Percentiles rank a stretch among this genome's conserved stretches.
Evolutionary conservation across 2,797 vertebrate species (phyloP).

Genomic region (Danio tinwini): DNA sequence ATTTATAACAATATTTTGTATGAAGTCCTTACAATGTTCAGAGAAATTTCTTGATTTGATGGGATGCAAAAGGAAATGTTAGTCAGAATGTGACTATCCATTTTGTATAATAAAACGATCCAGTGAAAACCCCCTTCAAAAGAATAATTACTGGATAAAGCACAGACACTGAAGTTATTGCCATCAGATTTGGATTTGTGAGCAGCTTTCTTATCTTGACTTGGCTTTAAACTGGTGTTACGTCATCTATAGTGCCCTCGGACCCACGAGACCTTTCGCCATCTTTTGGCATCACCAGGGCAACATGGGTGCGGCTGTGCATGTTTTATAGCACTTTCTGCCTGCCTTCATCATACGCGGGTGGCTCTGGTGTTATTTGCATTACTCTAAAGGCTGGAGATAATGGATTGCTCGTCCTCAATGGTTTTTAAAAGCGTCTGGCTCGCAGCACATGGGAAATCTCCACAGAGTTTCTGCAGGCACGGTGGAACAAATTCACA

Average conservation of each 20-base stretch:
- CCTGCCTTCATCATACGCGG: neutral
- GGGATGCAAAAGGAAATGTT: too few species aligned
- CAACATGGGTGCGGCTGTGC: neutral
- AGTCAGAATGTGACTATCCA: too few species aligned
- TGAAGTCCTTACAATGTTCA: too few species aligned
- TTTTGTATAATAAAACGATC: too few species aligned
- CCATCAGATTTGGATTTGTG: neutral
- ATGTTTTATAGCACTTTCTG: neutral
- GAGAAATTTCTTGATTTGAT: too few species aligned
- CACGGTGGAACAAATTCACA: slow-evolving; percentile 3
- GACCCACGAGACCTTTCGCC: neutral
- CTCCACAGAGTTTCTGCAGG: neutral
- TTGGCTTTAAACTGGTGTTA: neutral
- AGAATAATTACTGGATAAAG: neutral
- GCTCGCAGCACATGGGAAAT: neutral
- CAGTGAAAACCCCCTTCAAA: neutral
- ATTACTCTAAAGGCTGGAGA: neutral
- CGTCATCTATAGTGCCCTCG: neutral
- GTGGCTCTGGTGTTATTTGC: neutral
- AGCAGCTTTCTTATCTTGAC: neutral
- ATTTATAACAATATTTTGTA: too few species aligned
- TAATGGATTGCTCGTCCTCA: neutral
- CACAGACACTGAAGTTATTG: neutral
- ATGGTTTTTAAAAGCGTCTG: neutral
- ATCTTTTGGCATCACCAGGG: neutral